These are phyloP conservation scores for Eilema caniola DNA, from an alignment of 2,888 invertebrate genomes.

Conservation along the genomic window DNA sequence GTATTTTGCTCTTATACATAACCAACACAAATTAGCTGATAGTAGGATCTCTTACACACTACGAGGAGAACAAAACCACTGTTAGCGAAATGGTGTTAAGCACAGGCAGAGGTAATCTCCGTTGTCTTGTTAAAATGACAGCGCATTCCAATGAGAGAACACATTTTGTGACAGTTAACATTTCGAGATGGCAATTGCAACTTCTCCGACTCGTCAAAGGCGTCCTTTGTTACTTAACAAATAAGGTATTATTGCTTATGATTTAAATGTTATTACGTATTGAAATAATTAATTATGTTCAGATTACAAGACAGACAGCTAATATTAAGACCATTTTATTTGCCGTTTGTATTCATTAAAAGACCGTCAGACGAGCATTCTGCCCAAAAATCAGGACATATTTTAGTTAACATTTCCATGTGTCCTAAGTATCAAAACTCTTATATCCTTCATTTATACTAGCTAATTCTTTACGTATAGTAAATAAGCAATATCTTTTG, in stretches of 20 bases:
- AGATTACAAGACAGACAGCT: constrained; percentile 31
- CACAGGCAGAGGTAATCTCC: background rate
- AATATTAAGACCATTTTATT: constrained; percentile 34
- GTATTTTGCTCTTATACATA: too few species aligned
- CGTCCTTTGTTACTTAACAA: constrained; percentile 69
- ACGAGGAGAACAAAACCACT: too few species aligned
- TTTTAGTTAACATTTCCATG: constrained; percentile 58
- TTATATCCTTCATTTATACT: constrained; percentile 69
- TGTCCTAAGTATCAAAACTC: constrained; percentile 76
- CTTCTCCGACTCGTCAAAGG: constrained; percentile 58
- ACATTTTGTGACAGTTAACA: constrained; percentile 34
- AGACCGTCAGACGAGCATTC: constrained; percentile 25
- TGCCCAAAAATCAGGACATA: constrained; percentile 60
- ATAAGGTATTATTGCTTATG: constrained; percentile 64
- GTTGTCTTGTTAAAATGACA: constrained; percentile 23
- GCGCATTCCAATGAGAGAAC: constrained; percentile 43
- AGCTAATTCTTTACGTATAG: constrained; percentile 64
- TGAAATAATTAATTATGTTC: constrained; percentile 53
- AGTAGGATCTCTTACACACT: too few species aligned
- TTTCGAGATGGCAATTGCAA: constrained; percentile 38
- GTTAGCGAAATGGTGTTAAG: background rate
- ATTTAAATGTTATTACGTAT: constrained; percentile 54
- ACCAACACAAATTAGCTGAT: too few species aligned
- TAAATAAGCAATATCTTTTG: constrained; percentile 50
- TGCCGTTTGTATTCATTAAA: constrained; percentile 33